Evolutionary conservation across 1,140 invertebrate species (phyloP).

Genomic region (Telenomus remus): DNA sequence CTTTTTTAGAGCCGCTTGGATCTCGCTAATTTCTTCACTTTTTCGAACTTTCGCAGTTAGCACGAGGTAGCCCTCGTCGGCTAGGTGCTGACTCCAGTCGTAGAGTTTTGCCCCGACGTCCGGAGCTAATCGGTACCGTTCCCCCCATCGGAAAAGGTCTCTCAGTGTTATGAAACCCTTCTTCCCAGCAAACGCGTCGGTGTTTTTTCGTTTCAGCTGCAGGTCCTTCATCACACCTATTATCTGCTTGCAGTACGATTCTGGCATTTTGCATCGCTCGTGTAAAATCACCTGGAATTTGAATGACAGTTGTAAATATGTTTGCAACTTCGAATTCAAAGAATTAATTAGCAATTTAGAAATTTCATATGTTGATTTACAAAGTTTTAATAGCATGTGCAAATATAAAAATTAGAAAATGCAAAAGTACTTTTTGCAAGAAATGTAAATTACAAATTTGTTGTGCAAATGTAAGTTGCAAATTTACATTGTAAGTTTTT

Average conservation of each 20-base stretch:
- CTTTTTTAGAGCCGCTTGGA: slow-evolving; percentile 87
- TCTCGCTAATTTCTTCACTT: slow-evolving; percentile 84
- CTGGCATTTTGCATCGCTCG: slow-evolving; percentile 90
- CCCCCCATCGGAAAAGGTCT: slow-evolving; percentile 98
- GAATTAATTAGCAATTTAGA: no score
- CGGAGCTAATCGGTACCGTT: slow-evolving; percentile 89
- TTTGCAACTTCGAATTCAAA: no score
- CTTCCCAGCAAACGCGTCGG: slow-evolving; percentile 94
- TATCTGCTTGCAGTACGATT: slow-evolving; percentile 92
- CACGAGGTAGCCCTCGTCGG: slow-evolving; percentile 97
- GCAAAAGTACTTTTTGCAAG: no score
- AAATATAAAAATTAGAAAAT: no score
- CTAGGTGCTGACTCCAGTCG: slow-evolving; percentile 98
- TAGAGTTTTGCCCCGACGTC: slow-evolving; percentile 78
- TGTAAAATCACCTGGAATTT: slow-evolving; percentile 95
- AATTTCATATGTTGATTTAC: no score
- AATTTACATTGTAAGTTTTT: no score
- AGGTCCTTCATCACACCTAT: slow-evolving; percentile 94
- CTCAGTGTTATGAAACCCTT: slow-evolving; percentile 95
- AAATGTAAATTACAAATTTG: no score
- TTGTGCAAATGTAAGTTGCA: no score
- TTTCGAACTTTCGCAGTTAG: slow-evolving; percentile 95
- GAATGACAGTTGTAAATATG: no score
- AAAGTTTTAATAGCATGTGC: no score
- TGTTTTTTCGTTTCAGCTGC: slow-evolving; percentile 87